These are phyloP conservation scores for Rhyacophila evoluta DNA, from an alignment of 2,888 invertebrate species.

Conservation along the genomic window DNA sequence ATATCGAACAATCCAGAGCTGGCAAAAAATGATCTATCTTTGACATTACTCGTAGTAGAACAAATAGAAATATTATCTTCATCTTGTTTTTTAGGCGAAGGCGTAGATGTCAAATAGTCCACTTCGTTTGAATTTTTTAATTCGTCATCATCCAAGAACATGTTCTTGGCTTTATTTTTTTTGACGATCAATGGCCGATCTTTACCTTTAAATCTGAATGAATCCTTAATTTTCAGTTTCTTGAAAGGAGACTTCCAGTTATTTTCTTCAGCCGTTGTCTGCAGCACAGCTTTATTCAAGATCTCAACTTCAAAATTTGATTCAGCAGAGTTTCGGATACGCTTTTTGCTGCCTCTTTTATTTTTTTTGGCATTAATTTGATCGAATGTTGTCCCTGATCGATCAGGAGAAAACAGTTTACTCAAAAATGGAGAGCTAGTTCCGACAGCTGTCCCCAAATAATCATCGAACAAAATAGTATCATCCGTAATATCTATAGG, in stretches of 20 bases:
- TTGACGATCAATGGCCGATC: conserved; percentile 64
- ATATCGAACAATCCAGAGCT: conserved; percentile 67
- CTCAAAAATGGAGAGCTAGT: conserved; percentile 63
- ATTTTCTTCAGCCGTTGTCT: conserved; percentile 65
- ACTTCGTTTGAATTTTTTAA: conserved; percentile 33
- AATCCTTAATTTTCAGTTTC: conserved; percentile 68
- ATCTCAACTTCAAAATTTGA: conserved; percentile 65
- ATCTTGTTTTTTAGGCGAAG: conserved; percentile 65
- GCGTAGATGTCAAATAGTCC: conserved; percentile 62
- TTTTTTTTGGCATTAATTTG: conserved; percentile 50
- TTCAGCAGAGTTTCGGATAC: conserved; percentile 68
- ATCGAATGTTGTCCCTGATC: conserved; percentile 63
- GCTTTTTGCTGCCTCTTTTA: conserved; percentile 60
- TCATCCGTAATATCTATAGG: conserved; percentile 50
- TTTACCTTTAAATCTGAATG: conserved; percentile 65
- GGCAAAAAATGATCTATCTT: conserved; percentile 56
- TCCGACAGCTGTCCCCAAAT: neutral
- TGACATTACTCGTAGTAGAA: conserved; percentile 64
- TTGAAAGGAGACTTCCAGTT: conserved; percentile 68
- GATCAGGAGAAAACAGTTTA: conserved; percentile 67
- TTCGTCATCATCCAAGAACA: conserved; percentile 29
- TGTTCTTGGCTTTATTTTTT: conserved; percentile 32
- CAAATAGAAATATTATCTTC: conserved; percentile 67
- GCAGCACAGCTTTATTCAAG: conserved; percentile 64
- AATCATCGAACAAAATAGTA: neutral